Base-by-base conservation (phyloP, 2,113 vertebrate species). In the Platysteira castanea region DNA sequence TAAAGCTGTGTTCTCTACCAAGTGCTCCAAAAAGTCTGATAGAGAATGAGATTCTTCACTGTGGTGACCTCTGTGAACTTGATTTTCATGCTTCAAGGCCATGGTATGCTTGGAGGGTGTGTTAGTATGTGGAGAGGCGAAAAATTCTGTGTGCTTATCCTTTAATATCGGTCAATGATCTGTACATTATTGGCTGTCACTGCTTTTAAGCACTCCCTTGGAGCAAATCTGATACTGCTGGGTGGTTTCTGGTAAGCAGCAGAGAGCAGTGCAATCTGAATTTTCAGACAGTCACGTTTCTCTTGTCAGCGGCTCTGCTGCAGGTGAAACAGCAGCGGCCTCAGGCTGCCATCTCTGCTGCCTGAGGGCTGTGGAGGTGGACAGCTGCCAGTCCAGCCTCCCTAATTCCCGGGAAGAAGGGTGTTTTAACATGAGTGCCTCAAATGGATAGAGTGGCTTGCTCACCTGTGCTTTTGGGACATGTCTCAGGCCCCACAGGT, bases 401-500 rank as follows among this genome's bases (percentile, higher is more conserved):
- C 41, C 21, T 30, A 47, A 57, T 60, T 31, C 31, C 5, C 3
- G 30, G 42, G 59, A 56, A 53, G 37, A 27, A 16, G 7, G 35
- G 9, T 49, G 9, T 27, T 85, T 41, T 59, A 39, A 50, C 26
- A 1, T 8, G 7, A 1, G 5, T 23, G 14, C 15, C 73, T 73
- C 28, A 20, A 30, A 37, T 16, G 47, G 26, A 3, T 21, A 5
- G 67, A 61, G 17, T 41, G 42, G 15, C 27, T 84, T 78, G 60
- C 65, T 96, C 13, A 96, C 7, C 3, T 53, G n/a, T 89, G 42
- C 41, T 95, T 92, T 83, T 79, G 35, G 91, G 67, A 44, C 7
- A 2, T 87, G 23, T 70, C 63, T 19, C 95, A 99, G 99, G 99
- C 94, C 98, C 98, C 9, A 93, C 92, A 1, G 99, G 99, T 1